A percentile compares a stretch with the other conserved stretches of the same genome.
Conservation (phyloP, 2,888 invertebrate genomes). For the Parnassius apollo region DNA sequence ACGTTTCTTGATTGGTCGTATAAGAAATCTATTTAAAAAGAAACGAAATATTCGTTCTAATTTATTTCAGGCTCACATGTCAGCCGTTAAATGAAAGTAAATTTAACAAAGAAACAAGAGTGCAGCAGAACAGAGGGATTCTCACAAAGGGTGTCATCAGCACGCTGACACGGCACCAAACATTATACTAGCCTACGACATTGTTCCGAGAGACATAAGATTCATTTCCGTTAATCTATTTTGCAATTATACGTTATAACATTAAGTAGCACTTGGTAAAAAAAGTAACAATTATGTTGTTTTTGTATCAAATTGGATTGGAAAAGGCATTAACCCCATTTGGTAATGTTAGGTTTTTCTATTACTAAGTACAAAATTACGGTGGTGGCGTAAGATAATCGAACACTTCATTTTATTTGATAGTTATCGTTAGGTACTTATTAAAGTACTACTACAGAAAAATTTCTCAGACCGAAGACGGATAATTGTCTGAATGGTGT, state of each 20-base stretch:
- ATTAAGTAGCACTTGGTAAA: neutral
- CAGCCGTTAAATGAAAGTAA: constrained; percentile 9
- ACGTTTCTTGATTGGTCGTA: neutral
- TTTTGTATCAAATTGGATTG: no score
- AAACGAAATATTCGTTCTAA: neutral
- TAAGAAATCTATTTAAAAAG: no score
- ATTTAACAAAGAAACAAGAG: constrained; percentile 18
- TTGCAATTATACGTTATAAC: neutral
- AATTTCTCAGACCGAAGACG: no score
- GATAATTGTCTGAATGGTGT: no score
- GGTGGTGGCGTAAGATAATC: no score
- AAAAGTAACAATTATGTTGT: no score
- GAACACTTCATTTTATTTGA: no score
- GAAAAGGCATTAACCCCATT: no score
- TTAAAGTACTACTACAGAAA: no score
- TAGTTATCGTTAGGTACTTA: no score
- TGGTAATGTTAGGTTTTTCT: no score
- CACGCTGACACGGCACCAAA: constrained; percentile 4
- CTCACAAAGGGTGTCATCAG: constrained; percentile 21
- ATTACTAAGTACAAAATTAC: no score
- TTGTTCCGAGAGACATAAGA: neutral
- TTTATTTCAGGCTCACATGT: constrained; percentile 1
- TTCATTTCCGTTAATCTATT: neutral
- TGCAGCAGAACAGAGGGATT: constrained; percentile 16
- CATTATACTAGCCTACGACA: neutral